A percentile compares a stretch with the other conserved stretches of the same genome.
Conservation (phyloP, 2,888 invertebrate genomes). For the Portevinia maculata region DNA sequence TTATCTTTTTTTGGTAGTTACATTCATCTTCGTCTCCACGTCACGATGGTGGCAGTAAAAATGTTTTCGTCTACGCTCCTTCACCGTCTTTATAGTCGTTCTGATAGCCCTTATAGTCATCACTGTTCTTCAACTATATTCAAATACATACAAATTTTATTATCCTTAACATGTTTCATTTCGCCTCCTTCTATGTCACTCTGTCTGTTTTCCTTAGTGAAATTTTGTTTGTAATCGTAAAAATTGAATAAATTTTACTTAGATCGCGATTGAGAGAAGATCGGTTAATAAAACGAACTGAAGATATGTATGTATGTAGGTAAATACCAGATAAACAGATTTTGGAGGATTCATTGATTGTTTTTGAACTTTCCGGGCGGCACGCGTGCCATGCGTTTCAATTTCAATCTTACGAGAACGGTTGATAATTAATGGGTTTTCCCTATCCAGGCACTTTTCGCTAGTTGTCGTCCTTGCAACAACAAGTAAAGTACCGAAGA, state of each 20-base stretch:
- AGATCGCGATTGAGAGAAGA: slow-evolving; percentile 23
- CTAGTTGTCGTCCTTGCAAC: neutral
- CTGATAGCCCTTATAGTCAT: slow-evolving; percentile 36
- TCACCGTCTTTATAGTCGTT: slow-evolving; percentile 37
- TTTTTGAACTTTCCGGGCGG: too few species aligned
- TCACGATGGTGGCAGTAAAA: slow-evolving; percentile 37
- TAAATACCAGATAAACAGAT: too few species aligned
- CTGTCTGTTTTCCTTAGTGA: neutral
- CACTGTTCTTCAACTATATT: slow-evolving; percentile 43
- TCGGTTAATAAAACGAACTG: neutral
- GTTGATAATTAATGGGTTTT: slow-evolving; percentile 59
- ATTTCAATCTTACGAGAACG: slow-evolving; percentile 58
- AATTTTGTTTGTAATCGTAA: slow-evolving; percentile 44
- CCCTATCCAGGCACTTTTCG: neutral
- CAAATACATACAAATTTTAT: slow-evolving; percentile 57
- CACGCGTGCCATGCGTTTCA: slow-evolving; percentile 27
- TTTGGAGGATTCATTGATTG: slow-evolving; percentile 34
- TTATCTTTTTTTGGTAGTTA: slow-evolving; percentile 1
- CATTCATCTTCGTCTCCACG: slow-evolving; percentile 46
- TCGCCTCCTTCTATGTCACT: slow-evolving; percentile 1
- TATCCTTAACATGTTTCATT: slow-evolving; percentile 41
- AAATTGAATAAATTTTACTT: slow-evolving; percentile 40
- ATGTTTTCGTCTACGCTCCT: slow-evolving; percentile 28
- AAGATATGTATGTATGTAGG: neutral
- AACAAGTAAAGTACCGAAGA: neutral